phyloP scores from a whole-genome alignment of 2,888 invertebrate genomes.

The Sussaba pulchella region DNA sequence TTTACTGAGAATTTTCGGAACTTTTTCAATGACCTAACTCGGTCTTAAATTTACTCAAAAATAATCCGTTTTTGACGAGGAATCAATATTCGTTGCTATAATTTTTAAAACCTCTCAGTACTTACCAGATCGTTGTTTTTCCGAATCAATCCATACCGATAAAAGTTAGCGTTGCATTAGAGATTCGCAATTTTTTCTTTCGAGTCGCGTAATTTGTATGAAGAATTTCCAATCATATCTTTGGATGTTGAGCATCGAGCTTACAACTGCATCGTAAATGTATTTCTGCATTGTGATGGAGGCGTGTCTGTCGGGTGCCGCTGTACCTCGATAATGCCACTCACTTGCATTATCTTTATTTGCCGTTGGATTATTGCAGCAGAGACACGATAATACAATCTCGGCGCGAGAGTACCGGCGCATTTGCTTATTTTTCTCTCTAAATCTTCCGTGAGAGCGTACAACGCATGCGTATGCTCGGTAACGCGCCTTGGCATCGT shows the following conservation, averaged over 20 bases:
- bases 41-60: no score
- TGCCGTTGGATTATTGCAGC: constrained; percentile 57
- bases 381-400: constrained; percentile 58
- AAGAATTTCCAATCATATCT: constrained; percentile 6
- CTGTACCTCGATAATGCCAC: constrained; percentile 56
- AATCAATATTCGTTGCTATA: no score
- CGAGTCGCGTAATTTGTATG: neutral
- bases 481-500: neutral
- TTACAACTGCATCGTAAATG: constrained; percentile 25
- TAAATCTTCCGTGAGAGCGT: neutral
- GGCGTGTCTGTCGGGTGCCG: constrained; percentile 48
- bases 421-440: constrained; percentile 3
- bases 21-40: no score
- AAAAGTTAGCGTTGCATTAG: neutral
- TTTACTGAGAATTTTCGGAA: no score
- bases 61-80: no score
- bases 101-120: no score
- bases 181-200: neutral
- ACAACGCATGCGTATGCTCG: neutral
- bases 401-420: constrained; percentile 17
- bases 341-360: constrained; percentile 63
- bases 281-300: constrained; percentile 38
- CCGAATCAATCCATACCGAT: neutral
- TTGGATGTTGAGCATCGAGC: neutral
- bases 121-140: neutral